These are phyloP conservation scores for Chamaea fasciata DNA, from an alignment of 2,113 vertebrate genomes.

Conservation along the genomic window DNA sequence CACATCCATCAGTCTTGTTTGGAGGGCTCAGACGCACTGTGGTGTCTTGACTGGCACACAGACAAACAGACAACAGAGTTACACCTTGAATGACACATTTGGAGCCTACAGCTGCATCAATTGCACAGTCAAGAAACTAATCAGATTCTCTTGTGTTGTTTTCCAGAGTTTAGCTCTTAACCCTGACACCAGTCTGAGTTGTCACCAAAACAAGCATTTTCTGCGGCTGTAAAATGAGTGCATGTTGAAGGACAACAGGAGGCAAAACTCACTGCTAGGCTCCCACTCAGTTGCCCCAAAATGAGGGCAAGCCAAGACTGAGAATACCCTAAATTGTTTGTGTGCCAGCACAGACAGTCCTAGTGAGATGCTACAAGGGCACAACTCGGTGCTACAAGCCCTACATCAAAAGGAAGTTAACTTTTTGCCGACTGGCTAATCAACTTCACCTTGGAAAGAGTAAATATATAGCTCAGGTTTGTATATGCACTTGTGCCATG, in stretches of 20 bases:
- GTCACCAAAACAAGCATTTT: not conserved
- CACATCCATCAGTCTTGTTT: accelerated
- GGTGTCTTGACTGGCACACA: not conserved
- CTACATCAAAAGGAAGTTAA: not conserved
- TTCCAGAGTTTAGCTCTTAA: not conserved
- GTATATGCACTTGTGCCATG: not conserved
- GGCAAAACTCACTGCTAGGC: not conserved
- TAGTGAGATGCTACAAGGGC: not conserved
- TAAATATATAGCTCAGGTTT: not conserved
- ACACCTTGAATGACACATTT: not conserved
- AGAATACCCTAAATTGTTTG: not conserved
- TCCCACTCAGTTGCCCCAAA: not conserved
- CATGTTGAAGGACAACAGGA: not conserved
- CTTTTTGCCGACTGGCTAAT: not conserved
- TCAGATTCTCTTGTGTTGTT: not conserved
- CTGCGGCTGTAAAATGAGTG: not conserved
- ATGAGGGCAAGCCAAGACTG: not conserved
- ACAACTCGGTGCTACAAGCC: not conserved
- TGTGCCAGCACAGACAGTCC: not conserved
- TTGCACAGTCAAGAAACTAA: not conserved
- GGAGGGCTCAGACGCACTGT: not conserved
- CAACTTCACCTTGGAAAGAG: not conserved
- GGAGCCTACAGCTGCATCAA: not conserved
- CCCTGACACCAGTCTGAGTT: not conserved
- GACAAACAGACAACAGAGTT: not conserved